Base-by-base conservation (phyloP, 1,140 invertebrate genomes). In the Drosophila sp. region DNA sequence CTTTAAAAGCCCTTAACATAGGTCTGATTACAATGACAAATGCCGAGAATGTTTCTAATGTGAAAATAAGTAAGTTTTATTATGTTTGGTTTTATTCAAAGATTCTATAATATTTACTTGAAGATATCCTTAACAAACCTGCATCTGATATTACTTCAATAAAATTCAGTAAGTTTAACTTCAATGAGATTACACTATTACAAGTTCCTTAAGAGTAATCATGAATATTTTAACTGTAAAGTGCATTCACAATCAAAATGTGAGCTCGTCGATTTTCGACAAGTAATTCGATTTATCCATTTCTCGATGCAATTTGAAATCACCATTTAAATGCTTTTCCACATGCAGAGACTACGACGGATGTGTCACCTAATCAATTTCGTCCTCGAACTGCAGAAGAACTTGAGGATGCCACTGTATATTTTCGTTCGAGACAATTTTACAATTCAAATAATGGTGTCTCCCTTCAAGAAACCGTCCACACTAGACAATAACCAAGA, bases 21-120 rank as follows among this genome's bases (percentile, higher is more conserved):
- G 74, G 57, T 8, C n/a, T 76, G 6, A 4, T 73, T 11, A 45
- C 32, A 8, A 11, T 73, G 25, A 67, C 70, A 32, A 59, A 50
- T 43, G 51, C 51, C 1, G 0, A 14, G 0, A 14, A 7, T 8
- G 5, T 67, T 9, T n/a, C 4, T 0, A 32, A 34, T 11, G 4
- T 9, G 0, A 27, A 8, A 7, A 3, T 14, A 50, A 50, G 56
- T 51, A 51, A 51, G 14, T 29, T 7, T 1, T 9, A 48, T 2
- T 21, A 5, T 3, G 3, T 25, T 13, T 61, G 1, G 2, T 25
- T 8, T 7, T 18, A 38, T 25, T 13, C 2, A 54, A 38, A 38
- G 3, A 38, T 5, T 6, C 0, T 3, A n/a, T n/a, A 48, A 48
- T 21, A 16, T 34, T 53, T 11, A 14, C 27, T 16, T 53, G 14